Evolutionary conservation across 2,113 vertebrate species (phyloP).

Genomic region (Gila orcuttii): DNA sequence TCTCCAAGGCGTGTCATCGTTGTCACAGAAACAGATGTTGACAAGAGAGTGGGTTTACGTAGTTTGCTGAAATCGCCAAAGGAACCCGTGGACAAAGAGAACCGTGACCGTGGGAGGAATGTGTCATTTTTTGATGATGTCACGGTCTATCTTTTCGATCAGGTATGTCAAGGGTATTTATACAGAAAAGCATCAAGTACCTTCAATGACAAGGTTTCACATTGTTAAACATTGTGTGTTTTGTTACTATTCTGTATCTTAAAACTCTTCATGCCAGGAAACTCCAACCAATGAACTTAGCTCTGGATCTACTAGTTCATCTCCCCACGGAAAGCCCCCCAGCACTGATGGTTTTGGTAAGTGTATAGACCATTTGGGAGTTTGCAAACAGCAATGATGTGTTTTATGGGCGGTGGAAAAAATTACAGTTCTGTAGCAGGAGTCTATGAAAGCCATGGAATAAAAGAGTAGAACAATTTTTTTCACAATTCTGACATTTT

Average conservation of each 20-base stretch:
- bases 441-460: no score
- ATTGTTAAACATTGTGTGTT: slow-evolving; percentile 1
- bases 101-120: slow-evolving; percentile 83
- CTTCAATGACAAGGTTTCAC: neutral
- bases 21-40: slow-evolving; percentile 86
- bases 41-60: slow-evolving; percentile 84
- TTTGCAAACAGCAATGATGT: neutral
- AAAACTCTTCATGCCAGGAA: slow-evolving; percentile 75
- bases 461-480: no score
- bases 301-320: slow-evolving; percentile 70
- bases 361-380: slow-evolving; percentile 45
- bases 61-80: slow-evolving; percentile 90
- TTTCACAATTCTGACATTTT: no score
- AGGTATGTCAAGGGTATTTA: slow-evolving; percentile 72
- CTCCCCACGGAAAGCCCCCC: slow-evolving; percentile 67
- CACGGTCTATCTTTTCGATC: slow-evolving; percentile 91
- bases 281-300: slow-evolving; percentile 89
- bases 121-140: slow-evolving; percentile 89
- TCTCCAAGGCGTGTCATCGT: slow-evolving; percentile 83
- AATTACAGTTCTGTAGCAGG: no score
- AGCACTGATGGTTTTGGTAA: slow-evolving; percentile 75
- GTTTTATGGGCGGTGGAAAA: no score
- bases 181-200: neutral
- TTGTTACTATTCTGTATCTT: slow-evolving; percentile 1
- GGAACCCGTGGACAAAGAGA: slow-evolving; percentile 81